Conservation (phyloP, 2,797 vertebrate genomes). For the Oreortyx pictus region DNA sequence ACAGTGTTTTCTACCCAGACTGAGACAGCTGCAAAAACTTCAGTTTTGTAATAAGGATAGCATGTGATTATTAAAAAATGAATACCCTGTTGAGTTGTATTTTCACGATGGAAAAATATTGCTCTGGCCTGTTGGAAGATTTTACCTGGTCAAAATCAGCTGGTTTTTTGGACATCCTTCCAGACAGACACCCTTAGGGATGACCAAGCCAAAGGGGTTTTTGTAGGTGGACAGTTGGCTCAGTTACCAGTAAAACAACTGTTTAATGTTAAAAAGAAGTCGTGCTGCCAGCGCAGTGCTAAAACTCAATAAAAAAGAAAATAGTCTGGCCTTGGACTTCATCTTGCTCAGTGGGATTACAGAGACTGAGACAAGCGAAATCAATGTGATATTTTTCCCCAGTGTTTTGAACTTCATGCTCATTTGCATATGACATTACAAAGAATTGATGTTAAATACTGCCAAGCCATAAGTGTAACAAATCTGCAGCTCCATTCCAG, state of each 20-base stretch:
- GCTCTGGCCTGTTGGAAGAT: neutral
- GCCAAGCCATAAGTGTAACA: conserved; percentile 12
- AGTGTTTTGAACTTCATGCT: neutral
- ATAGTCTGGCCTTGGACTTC: neutral
- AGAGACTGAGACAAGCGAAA: neutral
- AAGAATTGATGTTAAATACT: conserved; percentile 1
- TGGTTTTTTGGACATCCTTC: neutral
- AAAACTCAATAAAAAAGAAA: neutral
- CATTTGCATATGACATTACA: neutral
- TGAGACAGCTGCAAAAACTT: neutral
- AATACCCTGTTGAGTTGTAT: neutral
- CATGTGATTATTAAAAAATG: neutral
- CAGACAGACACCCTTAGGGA: neutral
- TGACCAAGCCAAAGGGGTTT: neutral
- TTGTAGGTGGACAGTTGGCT: neutral
- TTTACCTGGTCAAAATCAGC: neutral
- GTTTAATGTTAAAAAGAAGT: conserved; percentile 1
- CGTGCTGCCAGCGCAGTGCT: neutral
- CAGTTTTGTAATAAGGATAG: neutral
- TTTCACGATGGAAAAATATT: neutral
- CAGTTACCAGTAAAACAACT: neutral
- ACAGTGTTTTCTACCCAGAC: neutral
- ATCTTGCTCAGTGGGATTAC: neutral
- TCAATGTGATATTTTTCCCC: rapidly evolving
- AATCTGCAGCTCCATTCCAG: conserved; percentile 5